Evolutionary conservation across 2,888 invertebrate genomes (phyloP), one percentile per base, ranked within the genome.

Genomic region (Dyspetes luteomarginatus): DNA sequence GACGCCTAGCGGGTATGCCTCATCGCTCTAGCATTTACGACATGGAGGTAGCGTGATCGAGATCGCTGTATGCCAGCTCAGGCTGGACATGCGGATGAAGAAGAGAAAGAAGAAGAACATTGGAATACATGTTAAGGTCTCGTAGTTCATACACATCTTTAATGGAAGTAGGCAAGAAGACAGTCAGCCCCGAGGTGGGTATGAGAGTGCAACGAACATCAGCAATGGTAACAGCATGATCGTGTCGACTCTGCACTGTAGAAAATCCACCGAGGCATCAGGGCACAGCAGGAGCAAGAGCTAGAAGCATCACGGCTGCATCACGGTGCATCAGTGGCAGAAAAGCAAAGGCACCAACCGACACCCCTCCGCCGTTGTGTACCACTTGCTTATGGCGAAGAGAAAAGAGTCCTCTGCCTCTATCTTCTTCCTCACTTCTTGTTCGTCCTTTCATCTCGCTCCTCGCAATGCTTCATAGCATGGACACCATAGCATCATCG

Each of bases 251-350:
- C 78, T 62, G 74, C 76, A 65, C 72, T 22, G 15, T 19, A 41
- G 52, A 12, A 52, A 15, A 67, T 67, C 7, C 78, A 71, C 76
- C 85, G 62, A 58, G 19, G 65, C 58, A 60, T 48, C 71, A 22
- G 67, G 30, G 68, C 77, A 72, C 74, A 82, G 82, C 72, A 76
- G 72, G 80, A 82, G 78, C 84, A 86, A 86, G 85, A 83, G 77
- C 77, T 71, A 71, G 65, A 65, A 68, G 78, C 78, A 62, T 72
- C 78, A 41, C 64, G 73, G 65, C 41, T 62, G 60, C 72, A 62
- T 72, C 72, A 28, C 24, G 17, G 24, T 64, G 7, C 52, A 50
- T 43, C 72, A 78, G 71, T 48, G 41, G 64, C 64, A 50, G 56
- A 28, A 28, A 48, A 58, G 19, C 50, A 58, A 60, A 45, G 30